Evolutionary conservation across 2,888 invertebrate species (phyloP).

Genomic region (Halictus quadricinctus): DNA sequence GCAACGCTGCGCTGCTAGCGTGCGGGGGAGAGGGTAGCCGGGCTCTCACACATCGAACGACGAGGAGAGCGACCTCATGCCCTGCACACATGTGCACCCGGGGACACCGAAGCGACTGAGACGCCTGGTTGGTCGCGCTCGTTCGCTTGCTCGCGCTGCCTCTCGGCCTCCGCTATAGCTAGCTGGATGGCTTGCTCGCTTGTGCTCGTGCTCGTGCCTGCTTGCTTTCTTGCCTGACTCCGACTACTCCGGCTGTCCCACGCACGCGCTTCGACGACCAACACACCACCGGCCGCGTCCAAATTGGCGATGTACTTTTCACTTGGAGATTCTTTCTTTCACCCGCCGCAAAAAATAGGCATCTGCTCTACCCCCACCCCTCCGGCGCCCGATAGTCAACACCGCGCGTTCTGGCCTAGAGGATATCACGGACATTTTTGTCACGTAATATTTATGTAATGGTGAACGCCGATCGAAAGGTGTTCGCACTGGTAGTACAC

Average conservation of each 20-base stretch:
- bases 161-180: background rate
- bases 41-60: conserved; percentile 67
- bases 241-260: conserved; percentile 41
- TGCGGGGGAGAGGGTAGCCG: conserved; percentile 59
- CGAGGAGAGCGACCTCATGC: conserved; percentile 75
- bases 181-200: conserved; percentile 10
- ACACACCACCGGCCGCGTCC: conserved; percentile 46
- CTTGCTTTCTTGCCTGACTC: conserved; percentile 25
- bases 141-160: conserved; percentile 16
- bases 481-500: background rate
- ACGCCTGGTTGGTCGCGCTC: conserved; percentile 48
- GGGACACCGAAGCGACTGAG: conserved; percentile 68
- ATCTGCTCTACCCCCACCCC: background rate
- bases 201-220: conserved; percentile 22
- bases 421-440: background rate
- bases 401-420: background rate
- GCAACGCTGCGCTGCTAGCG: conserved; percentile 63
- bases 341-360: conserved; percentile 39
- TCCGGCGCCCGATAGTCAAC: background rate
- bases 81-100: conserved; percentile 69
- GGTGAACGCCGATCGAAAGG: background rate
- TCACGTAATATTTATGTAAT: conserved; percentile 14
- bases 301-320: conserved; percentile 67
- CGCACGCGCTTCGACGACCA: conserved; percentile 57
- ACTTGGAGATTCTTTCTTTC: conserved; percentile 50